Percentiles rank a stretch among this genome's conserved stretches.
These are phyloP conservation scores for Himalopsyche tibetana DNA, from an alignment of 2,888 invertebrate species.

Conservation along the genomic window DNA sequence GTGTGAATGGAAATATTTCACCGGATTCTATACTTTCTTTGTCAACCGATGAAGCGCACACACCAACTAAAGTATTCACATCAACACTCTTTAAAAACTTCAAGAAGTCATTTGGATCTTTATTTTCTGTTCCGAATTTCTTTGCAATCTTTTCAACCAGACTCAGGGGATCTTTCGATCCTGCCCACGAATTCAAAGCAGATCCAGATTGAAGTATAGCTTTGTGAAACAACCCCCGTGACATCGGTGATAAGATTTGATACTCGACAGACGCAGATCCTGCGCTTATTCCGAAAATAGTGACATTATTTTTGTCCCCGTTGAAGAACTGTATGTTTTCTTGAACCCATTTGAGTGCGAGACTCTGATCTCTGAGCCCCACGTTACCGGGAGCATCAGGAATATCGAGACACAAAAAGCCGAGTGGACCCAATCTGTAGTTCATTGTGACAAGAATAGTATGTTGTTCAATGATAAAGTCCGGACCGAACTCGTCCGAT, in stretches of 20 bases:
- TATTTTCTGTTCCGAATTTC: neutral
- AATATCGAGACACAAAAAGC: conserved; percentile 64
- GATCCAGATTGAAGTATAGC: conserved; percentile 62
- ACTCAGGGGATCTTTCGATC: conserved; percentile 67
- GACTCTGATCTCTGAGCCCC: conserved; percentile 59
- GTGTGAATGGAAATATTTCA: conserved; percentile 68
- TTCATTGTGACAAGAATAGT: conserved; percentile 68
- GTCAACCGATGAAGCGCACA: conserved; percentile 24
- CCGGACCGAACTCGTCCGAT: conserved; percentile 66
- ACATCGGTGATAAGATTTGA: conserved; percentile 57
- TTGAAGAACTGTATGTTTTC: conserved; percentile 58
- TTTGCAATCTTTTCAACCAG: conserved; percentile 39
- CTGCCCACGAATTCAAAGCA: conserved; percentile 65
- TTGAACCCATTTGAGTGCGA: conserved; percentile 60
- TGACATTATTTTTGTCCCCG: conserved; percentile 59
- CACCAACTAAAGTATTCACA: conserved; percentile 66
- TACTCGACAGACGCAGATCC: conserved; percentile 61
- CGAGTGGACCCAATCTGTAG: conserved; percentile 67
- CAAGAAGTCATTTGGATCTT: conserved; percentile 37
- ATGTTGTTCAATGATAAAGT: conserved; percentile 65
- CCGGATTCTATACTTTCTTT: conserved; percentile 43
- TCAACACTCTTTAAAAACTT: conserved; percentile 61
- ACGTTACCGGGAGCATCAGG: conserved; percentile 59
- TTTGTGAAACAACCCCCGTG: conserved; percentile 58
- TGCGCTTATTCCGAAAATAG: conserved; percentile 61